Percentiles rank a stretch among this genome's conserved stretches.
These are phyloP conservation scores for Drosophila nebulosa DNA, from an alignment of 1,140 invertebrate species.

Conservation along the genomic window DNA sequence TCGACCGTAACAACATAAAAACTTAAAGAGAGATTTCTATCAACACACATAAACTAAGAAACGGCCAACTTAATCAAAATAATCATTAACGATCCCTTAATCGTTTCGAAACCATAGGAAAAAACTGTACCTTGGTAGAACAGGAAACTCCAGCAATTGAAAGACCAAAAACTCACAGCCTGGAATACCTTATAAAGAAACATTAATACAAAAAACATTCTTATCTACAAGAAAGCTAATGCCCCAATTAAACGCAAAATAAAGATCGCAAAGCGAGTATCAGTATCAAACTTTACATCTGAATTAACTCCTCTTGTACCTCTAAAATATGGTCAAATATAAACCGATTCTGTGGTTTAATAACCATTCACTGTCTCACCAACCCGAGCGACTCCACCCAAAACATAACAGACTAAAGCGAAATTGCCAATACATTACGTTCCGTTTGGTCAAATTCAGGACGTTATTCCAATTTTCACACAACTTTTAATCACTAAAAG, in stretches of 20 bases:
- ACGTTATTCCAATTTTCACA: conserved; percentile 8
- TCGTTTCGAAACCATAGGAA: no score
- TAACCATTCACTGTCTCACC: conserved; percentile 19
- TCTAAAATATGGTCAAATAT: conserved; percentile 30
- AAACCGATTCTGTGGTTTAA: conserved; percentile 17
- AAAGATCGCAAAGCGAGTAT: conserved; percentile 19
- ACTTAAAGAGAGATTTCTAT: no score
- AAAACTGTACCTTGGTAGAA: conserved; percentile 11
- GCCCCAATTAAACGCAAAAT: conserved; percentile 15
- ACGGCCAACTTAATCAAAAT: not conserved
- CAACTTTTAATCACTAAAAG: conserved; percentile 12
- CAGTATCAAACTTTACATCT: conserved; percentile 13
- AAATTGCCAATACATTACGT: conserved; percentile 10
- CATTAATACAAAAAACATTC: conserved; percentile 18
- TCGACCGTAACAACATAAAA: no score
- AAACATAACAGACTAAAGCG: conserved; percentile 6
- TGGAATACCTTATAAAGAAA: conserved; percentile 21
- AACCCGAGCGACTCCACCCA: conserved; percentile 1
- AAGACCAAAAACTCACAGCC: conserved; percentile 14
- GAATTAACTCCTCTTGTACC: conserved; percentile 10
- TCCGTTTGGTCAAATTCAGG: conserved; percentile 8
- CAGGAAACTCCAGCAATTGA: conserved; percentile 13
- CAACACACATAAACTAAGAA: no score
- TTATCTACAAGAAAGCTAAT: conserved; percentile 28
- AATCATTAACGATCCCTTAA: no score